Evolutionary conservation across 1,140 invertebrate species (phyloP), one percentile per base, ranked within the genome.

Genomic region (Neodiprion fabricii): DNA sequence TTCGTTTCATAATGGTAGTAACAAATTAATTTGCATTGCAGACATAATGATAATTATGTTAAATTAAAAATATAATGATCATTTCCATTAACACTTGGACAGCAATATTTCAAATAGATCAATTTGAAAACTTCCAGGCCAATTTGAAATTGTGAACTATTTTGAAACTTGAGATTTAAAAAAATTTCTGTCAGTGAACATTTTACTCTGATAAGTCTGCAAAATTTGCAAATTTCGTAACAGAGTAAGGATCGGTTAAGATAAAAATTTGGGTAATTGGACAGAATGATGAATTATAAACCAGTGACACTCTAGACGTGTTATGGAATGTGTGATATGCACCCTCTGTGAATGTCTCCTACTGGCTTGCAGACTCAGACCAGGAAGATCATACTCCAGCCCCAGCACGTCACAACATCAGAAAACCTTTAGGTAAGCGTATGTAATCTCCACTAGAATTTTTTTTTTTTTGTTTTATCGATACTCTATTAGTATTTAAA

Each of bases 361-460:
- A 85, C 83, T 86, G 82, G 76, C 83, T 88, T 88, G 81, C 86
- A 88, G 87, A 88, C 83, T 89, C 89, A 83, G 90, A 90, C 84
- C 90, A 91, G 78, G 90, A 90, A 81, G 89, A 90, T 76, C 85
- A 86, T 80, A 86, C 86, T 77, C 81, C 83, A 82, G 85, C 82
- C 83, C 84, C 82, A 79, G 82, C 82, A 74, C 84, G 86, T 73
- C 83, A 85, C 80, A 86, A 88, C 83, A 87, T 88, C 85, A 87
- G 86, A 86, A 89, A 89, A 80, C 87, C 86, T 76, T 75, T 89
- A 85, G 88, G 88, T 89, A 89, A 85, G 86, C 83, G 76, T 73
- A 67, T 77, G 67, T 72, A 61, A 14, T 61, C 53, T 61, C 53
- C 53, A 14, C 9, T 61, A 61, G 53, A 61, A 17, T 61, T 14